A percentile compares a stretch with the other conserved stretches of the same genome.
Evolutionary conservation across 2,113 vertebrate genomes (phyloP).

Genomic region (Acanthochromis polyacanthus): DNA sequence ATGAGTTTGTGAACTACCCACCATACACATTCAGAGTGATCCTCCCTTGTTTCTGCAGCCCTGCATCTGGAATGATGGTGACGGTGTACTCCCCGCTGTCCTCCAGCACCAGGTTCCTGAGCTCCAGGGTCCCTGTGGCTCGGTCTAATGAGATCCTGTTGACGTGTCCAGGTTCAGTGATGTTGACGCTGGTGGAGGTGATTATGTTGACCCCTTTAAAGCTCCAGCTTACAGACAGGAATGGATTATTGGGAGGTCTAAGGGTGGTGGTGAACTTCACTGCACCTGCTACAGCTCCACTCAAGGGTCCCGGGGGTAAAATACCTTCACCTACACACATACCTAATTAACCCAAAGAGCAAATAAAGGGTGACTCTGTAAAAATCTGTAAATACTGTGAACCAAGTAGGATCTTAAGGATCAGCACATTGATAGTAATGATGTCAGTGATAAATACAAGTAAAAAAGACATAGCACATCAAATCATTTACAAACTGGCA

Average conservation of each 20-base stretch:
- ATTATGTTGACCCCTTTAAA: constrained; percentile 64
- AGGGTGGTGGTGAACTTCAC: constrained; percentile 67
- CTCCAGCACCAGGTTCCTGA: constrained; percentile 60
- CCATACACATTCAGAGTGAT: constrained; percentile 65
- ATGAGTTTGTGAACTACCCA: constrained; percentile 20
- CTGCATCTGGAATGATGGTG: constrained; percentile 46
- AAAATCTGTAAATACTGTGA: no score
- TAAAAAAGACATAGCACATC: background rate
- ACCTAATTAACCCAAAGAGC: constrained; percentile 20
- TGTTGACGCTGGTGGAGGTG: constrained; percentile 30
- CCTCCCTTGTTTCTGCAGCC: constrained; percentile 41
- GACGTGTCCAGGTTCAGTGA: background rate
- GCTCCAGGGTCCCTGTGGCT: constrained; percentile 72
- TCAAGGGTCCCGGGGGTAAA: constrained; percentile 66
- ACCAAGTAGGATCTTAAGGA: no score
- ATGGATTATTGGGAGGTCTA: constrained; percentile 13
- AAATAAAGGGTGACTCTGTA: background rate
- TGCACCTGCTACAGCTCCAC: constrained; percentile 41
- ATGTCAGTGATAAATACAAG: background rate
- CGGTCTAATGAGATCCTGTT: constrained; percentile 66
- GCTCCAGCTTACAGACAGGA: constrained; percentile 70
- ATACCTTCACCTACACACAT: constrained; percentile 45
- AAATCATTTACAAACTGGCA: background rate
- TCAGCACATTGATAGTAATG: no score
- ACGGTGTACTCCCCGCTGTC: constrained; percentile 71